phyloP scores from a whole-genome alignment of 1,140 invertebrate genomes.

The Philotrypesis tridentata region DNA sequence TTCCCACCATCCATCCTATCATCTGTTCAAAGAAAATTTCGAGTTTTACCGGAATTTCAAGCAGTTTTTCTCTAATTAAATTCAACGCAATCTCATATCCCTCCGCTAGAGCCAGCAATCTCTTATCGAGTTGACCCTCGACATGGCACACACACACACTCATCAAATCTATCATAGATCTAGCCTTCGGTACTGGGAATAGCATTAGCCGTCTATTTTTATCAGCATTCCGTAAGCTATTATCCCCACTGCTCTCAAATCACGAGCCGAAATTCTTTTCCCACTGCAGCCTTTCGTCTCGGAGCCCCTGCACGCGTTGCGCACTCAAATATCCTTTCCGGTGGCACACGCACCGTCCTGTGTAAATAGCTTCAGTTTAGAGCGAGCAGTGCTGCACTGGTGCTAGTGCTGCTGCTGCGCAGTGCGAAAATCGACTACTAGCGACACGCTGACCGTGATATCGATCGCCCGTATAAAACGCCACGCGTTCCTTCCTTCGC shows the following conservation, averaged over 20 bases:
- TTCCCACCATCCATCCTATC: too few species aligned
- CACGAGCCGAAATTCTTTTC: too few species aligned
- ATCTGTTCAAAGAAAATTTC: too few species aligned
- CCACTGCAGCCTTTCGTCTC: too few species aligned
- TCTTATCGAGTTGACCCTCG: not conserved
- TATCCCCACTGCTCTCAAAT: not conserved
- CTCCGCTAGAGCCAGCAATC: not conserved
- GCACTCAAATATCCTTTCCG: too few species aligned
- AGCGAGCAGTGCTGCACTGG: not conserved
- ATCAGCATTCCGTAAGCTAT: not conserved
- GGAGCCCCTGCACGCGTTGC: too few species aligned
- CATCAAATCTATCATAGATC: not conserved
- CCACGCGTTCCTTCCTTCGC: slow-evolving; percentile 3
- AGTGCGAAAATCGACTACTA: slow-evolving; percentile 17
- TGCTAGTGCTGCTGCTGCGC: not conserved
- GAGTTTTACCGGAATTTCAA: too few species aligned
- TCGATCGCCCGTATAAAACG: slow-evolving; percentile 51
- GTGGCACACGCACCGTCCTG: not conserved
- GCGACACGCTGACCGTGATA: slow-evolving; percentile 59
- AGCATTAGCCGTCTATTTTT: slow-evolving; percentile 7
- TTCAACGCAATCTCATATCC: not conserved
- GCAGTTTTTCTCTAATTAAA: not conserved
- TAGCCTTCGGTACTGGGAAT: not conserved
- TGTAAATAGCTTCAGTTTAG: not conserved
- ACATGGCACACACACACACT: not conserved